A percentile compares a stretch with the other conserved stretches of the same genome.
Evolutionary conservation across 2,113 vertebrate species (phyloP).

Genomic region (Myrmophylax atrothorax): DNA sequence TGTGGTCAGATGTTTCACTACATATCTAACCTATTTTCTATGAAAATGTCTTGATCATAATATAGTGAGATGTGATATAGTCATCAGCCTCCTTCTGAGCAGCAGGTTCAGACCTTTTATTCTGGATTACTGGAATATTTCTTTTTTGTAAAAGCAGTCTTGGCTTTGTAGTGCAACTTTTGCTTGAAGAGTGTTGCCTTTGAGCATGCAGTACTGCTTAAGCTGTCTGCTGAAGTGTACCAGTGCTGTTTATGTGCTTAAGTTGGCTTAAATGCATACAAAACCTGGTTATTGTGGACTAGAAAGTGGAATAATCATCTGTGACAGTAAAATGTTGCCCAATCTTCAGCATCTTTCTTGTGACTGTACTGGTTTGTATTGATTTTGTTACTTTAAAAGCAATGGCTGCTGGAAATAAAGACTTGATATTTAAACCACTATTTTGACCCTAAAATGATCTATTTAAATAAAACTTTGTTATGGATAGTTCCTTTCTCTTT

Average conservation of each 20-base stretch:
- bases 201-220: neutral
- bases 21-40: neutral
- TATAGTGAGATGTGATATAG: neutral
- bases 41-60: neutral
- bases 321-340: neutral
- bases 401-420: neutral
- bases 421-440: neutral
- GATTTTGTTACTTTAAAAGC: neutral
- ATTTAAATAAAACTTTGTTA: neutral
- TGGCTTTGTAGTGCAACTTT: neutral
- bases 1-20: constrained; percentile 5
- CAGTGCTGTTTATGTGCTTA: neutral
- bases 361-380: neutral
- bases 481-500: neutral
- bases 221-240: neutral
- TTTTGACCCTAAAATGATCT: neutral
- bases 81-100: neutral
- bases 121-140: neutral
- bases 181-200: neutral
- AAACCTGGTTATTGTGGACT: neutral
- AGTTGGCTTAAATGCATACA: neutral
- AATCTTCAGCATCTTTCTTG: neutral
- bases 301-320: neutral
- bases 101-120: neutral
- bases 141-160: neutral